Percentiles rank a stretch among this genome's conserved stretches.
phyloP scores from a whole-genome alignment of 2,888 invertebrate species.

The Barypeithes pellucidus region DNA sequence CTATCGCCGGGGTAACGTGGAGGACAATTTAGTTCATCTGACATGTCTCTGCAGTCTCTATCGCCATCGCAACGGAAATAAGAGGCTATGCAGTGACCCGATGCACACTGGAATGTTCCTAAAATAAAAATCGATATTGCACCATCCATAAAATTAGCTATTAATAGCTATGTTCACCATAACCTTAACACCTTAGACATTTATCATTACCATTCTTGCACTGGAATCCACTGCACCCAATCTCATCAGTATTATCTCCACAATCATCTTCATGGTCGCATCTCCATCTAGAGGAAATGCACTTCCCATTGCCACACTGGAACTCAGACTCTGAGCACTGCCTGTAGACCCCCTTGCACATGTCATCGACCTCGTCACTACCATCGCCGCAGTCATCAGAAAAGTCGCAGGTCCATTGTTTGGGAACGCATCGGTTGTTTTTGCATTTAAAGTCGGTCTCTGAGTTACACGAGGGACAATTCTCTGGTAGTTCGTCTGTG shows the following conservation, averaged over 20 bases:
- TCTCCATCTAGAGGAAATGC: constrained; percentile 93
- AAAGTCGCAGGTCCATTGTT: constrained; percentile 95
- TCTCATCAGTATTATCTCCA: constrained; percentile 94
- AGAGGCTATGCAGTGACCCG: constrained; percentile 93
- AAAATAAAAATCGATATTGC: neutral
- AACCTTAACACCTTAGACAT: constrained; percentile 69
- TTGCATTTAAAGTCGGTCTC: constrained; percentile 94
- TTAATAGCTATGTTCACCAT: too few species aligned
- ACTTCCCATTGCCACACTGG: constrained; percentile 88
- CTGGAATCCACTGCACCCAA: constrained; percentile 85
- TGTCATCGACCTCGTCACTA: constrained; percentile 87
- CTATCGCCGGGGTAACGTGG: constrained; percentile 89
- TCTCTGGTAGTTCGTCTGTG: constrained; percentile 92
- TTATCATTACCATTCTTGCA: constrained; percentile 81
- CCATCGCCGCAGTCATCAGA: constrained; percentile 98
- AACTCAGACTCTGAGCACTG: constrained; percentile 96
- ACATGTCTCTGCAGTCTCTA: constrained; percentile 90
- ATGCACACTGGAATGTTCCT: constrained; percentile 89
- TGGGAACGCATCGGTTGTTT: constrained; percentile 78
- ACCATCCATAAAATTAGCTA: too few species aligned
- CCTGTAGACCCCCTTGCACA: constrained; percentile 85
- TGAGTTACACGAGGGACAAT: constrained; percentile 91
- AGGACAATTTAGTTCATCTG: constrained; percentile 92
- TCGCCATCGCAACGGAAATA: constrained; percentile 93
- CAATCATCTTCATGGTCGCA: constrained; percentile 98